Conservation (phyloP, 2,797 vertebrate genomes). For the Perodicticus potto region DNA sequence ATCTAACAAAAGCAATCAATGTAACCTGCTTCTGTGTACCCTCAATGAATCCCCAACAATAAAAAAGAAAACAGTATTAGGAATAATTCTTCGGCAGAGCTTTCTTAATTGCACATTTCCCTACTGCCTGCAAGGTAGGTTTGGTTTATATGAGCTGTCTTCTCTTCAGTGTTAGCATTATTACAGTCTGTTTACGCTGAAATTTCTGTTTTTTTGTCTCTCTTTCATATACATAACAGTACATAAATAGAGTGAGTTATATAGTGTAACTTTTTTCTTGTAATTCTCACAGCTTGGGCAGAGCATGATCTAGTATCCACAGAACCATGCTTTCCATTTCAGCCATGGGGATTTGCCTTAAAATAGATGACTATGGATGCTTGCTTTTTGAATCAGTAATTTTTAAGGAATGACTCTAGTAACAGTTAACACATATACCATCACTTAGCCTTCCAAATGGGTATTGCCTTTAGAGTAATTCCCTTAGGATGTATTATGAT, state of each 20-base stretch:
- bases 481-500: constrained; percentile 35
- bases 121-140: neutral
- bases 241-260: neutral
- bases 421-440: constrained; percentile 14
- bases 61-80: neutral
- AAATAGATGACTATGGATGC: neutral
- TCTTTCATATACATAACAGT: neutral
- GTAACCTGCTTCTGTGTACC: no score
- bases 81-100: neutral
- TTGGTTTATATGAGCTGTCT: neutral
- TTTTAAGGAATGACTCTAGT: constrained; percentile 23
- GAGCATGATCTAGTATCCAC: neutral
- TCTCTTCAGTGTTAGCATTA: neutral
- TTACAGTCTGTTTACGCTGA: neutral
- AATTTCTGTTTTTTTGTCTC: constrained; percentile 4
- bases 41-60: no score
- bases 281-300: neutral
- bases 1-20: no score
- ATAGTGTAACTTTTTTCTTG: neutral
- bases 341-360: constrained; percentile 15
- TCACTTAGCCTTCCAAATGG: constrained; percentile 50
- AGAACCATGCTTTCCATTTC: neutral
- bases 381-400: neutral
- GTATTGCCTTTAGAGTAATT: constrained; percentile 34
- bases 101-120: neutral